Evolutionary conservation across 1,140 invertebrate genomes (phyloP), one percentile per base, ranked within the genome.

Genomic region (Euborellia annulipes): DNA sequence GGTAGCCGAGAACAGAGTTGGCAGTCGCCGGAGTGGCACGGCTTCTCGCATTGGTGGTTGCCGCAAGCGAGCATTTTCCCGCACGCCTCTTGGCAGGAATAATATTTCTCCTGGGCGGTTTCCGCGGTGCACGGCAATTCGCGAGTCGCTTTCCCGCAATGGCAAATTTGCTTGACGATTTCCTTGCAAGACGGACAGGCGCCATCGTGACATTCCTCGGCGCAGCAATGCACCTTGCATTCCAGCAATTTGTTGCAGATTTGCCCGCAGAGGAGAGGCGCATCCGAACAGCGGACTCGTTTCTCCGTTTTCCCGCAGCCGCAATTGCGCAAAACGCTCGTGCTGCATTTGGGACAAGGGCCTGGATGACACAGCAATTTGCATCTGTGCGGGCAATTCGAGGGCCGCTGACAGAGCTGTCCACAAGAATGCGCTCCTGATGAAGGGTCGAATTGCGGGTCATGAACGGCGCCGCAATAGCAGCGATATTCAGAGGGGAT

Each of bases 341-440:
- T 72, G 50, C 70, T 68, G 60, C 87, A 92, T 1, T 82, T 76
- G 7, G 90, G 87, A 60, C 84, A 87, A 0, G 82, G 79, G 0
- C 83, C 93, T 1, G 93, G 90, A 63, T 98, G 93, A 61, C 93
- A 97, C 0, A 89, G 65, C 47, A 90, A 60, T 2, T 74, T 85
- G 61, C 92, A 96, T 2, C 75, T 76, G 62, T 96, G 91, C 1
- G 71, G 64, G 60, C 91, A 95, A 49, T 61, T 61, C 43, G 45
- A 60, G 48, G 41, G 59, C 64, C 8, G 73, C 61, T 38, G 50
- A 58, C 92, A 96, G 0, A 82, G 64, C 48, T 90, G 78, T 2
- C 90, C 90, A 64, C 91, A 96, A 11, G 82, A 84, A 61, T 95
- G 92, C 4, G 23, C 23, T 11, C 23, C 23, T 27, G 23, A 27